Evolutionary conservation across 2,113 vertebrate genomes (phyloP).

Genomic region (Oryzias curvinotus): DNA sequence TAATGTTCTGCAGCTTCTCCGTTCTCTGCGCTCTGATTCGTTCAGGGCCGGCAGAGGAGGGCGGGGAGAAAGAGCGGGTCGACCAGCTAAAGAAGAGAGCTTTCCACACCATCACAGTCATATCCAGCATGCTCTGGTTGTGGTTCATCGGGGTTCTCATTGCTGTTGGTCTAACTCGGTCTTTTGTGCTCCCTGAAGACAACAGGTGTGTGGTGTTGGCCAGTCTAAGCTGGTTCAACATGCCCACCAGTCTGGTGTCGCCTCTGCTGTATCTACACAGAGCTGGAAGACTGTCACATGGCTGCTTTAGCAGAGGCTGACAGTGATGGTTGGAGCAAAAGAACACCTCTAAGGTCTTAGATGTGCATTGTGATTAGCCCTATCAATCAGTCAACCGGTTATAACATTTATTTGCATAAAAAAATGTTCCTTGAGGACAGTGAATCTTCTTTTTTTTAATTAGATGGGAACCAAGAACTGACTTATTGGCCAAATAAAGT

Average conservation of each 20-base stretch:
- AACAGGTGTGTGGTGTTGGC: fast-evolving
- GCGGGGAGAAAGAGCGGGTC: background rate
- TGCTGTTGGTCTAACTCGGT: fast-evolving
- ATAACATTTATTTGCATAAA: too few species aligned
- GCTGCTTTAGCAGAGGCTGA: too few species aligned
- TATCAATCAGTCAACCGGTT: too few species aligned
- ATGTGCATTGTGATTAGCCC: too few species aligned
- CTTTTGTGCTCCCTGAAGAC: fast-evolving
- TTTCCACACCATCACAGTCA: slow-evolving; percentile 16
- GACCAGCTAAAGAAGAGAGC: slow-evolving; percentile 23
- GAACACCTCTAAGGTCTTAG: too few species aligned
- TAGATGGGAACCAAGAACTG: too few species aligned
- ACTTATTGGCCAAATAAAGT: too few species aligned
- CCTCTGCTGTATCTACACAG: slow-evolving; percentile 15
- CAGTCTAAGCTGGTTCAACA: background rate
- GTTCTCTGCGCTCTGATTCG: background rate
- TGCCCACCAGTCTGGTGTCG: slow-evolving; percentile 10
- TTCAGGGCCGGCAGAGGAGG: background rate
- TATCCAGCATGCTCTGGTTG: slow-evolving; percentile 12
- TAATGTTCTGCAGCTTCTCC: background rate
- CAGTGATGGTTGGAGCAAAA: too few species aligned
- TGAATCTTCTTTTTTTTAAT: too few species aligned
- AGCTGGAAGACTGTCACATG: background rate
- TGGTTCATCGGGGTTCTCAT: slow-evolving; percentile 4
- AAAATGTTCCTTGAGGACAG: too few species aligned